Base-by-base conservation (phyloP, 2,888 invertebrate species). In the Acleris holmiana region DNA sequence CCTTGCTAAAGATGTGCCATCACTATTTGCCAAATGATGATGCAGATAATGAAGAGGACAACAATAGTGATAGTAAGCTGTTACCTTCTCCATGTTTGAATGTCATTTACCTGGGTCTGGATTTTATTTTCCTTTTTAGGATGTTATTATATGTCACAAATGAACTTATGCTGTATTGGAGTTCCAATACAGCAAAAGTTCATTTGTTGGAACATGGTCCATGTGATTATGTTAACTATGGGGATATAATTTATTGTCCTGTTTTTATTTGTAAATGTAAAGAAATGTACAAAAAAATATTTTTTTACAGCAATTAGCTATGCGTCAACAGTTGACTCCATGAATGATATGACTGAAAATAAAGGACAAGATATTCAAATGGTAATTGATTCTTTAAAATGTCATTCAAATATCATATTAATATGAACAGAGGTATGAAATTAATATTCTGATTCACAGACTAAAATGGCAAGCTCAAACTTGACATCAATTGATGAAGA, bases 1-100 rank as follows among this genome's bases (percentile, higher is more conserved):
- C 96, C 67, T 90, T 98, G 69, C 95, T 98, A 73, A 97, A 97
- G 89, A 91, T 97, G 77, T 97, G 97, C 81, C 93, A 74, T 70
- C 93, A 90, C 78, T 93, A 85, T 75, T 94, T 96, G 48, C 94
- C 95, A 73, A 35, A 35, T 35, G 95, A 95, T 77, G 94, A 95
- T 66, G 94, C 94, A 44, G 94, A 94, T 10, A 91, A 88, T 73
- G 87, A 92, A 54, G 89, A 93, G n/a, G 93, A 93, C 53, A 93
- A 90, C 55, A 90, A 90, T 60, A 88, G 90, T 86, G 87, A 93
- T 68, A 81, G 93, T 93, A 73, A 82, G 88, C 85, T 54, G 49
- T 40, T 44, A n/a, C 13, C 1, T 35, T 35, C n/a, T 41, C 4
- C 41, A 41, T 15, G 3, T 29, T 29, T 8, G 1, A 10, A 35